Base-by-base conservation (phyloP, 2,797 vertebrate genomes). In the Gymnodraco acuticeps region DNA sequence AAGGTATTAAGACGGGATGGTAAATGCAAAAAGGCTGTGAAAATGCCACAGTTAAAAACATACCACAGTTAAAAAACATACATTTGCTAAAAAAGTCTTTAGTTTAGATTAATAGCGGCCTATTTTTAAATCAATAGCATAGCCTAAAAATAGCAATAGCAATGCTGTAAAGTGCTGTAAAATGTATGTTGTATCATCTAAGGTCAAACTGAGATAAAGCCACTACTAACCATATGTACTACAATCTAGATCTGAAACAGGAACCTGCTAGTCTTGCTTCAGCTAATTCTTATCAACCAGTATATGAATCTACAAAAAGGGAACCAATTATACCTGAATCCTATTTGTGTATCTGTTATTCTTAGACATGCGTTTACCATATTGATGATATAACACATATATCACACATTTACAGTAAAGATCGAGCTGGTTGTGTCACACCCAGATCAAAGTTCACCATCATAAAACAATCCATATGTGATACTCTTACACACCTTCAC, bases 381-480 rank as follows among this genome's bases (percentile, higher is more conserved):
- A 41, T 33, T 33, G 46, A 46, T 12, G 4, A 19, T 3, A 46
- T 43, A 33, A 15, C 4, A 13, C 0, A 0, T 41, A 46, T 45
- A 46, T 59, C 43, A 27, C 23, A 43, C 0, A 4, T 13, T 45
- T 55, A 52, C 14, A 10, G 5, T 47, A 14, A 20, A 27, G 38
- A 60, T 54, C 51, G 2, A 56, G 50, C 54, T 70, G 58, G 10
- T 50, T 47, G 17, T 51, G 69, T 75, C 76, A 76, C 60, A 67
- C 12, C 9, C 8, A 5, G 78, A 20, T 71, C 78, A 53, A 83
- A 76, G 84, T 71, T 80, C 64, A 41, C 51, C 10, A 62, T 66
- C 48, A 60, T 78, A 75, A 81, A 82, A 70, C 31, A 27, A 10
- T 1, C 33, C 51, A 27, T 20, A 38, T 23, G 48, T 27, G 56